Percentiles rank a stretch among this genome's conserved stretches.
These are phyloP conservation scores for Ptilodon capucinus DNA, from an alignment of 2,888 invertebrate genomes.

Conservation along the genomic window DNA sequence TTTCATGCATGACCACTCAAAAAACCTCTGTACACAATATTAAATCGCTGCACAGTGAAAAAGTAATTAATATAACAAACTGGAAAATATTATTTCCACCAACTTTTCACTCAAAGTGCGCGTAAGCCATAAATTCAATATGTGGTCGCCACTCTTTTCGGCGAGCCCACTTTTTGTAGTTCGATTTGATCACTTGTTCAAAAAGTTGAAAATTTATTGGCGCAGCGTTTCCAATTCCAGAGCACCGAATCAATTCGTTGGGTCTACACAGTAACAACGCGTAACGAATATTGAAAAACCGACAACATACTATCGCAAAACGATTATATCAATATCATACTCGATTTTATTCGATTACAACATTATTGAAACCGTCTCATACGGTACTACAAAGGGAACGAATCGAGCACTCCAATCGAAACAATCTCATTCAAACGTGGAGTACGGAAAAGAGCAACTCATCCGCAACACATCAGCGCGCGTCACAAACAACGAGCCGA, in stretches of 20 bases:
- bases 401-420: conserved; percentile 58
- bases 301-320: conserved; percentile 34
- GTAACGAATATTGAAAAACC: conserved; percentile 50
- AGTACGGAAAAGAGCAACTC: conserved; percentile 71
- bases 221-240: conserved; percentile 67
- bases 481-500: conserved; percentile 75
- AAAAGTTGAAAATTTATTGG: conserved; percentile 77
- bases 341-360: conserved; percentile 27
- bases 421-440: conserved; percentile 59
- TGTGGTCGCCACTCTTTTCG: conserved; percentile 68
- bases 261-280: conserved; percentile 30
- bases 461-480: conserved; percentile 67
- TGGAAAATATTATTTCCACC: conserved; percentile 48
- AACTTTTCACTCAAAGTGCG: conserved; percentile 59
- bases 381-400: conserved; percentile 17
- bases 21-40: conserved; percentile 4
- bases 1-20: not conserved
- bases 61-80: conserved; percentile 37
- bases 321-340: conserved; percentile 13
- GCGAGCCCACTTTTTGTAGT: conserved; percentile 68
- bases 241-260: conserved; percentile 46
- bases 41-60: conserved; percentile 16
- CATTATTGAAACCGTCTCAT: conserved; percentile 10
- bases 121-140: conserved; percentile 72
- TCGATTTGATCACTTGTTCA: conserved; percentile 75